Conservation (phyloP, 2,888 invertebrate species). For the Acrocyrtus sp. region DNA sequence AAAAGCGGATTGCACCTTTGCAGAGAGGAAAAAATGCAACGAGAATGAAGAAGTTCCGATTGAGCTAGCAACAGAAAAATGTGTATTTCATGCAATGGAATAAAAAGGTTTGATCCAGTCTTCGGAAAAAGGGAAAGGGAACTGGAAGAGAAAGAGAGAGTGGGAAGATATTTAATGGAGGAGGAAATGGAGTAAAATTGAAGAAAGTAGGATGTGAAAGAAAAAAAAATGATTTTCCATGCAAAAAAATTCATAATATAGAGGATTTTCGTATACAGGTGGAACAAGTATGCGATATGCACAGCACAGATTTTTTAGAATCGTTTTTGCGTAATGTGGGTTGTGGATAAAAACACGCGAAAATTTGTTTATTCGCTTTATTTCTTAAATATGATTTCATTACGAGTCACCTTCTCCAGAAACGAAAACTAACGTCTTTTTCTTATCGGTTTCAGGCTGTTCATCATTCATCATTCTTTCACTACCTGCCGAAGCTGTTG, state of each 20-base stretch:
- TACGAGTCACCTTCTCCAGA: not conserved
- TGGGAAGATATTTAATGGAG: not conserved
- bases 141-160: not conserved
- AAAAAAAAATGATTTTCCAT: not conserved
- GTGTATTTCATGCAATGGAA: constrained; percentile 39
- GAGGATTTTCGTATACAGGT: too few species aligned
- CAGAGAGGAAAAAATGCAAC: constrained; percentile 42
- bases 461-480: not conserved
- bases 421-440: not conserved
- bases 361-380: not conserved
- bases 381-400: not conserved
- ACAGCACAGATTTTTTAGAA: too few species aligned
- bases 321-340: too few species aligned
- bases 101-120: not conserved
- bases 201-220: not conserved
- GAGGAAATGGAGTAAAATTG: not conserved
- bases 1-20: constrained; percentile 44
- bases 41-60: too few species aligned
- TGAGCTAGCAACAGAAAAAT: constrained; percentile 44
- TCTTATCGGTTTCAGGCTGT: not conserved
- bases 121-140: not conserved
- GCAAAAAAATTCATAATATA: too few species aligned
- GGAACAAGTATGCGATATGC: too few species aligned
- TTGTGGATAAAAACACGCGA: not conserved
- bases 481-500: not conserved